A percentile compares a stretch with the other conserved stretches of the same genome.
Evolutionary conservation across 1,140 invertebrate genomes (phyloP).

Genomic region (Heliconius hewitsoni): DNA sequence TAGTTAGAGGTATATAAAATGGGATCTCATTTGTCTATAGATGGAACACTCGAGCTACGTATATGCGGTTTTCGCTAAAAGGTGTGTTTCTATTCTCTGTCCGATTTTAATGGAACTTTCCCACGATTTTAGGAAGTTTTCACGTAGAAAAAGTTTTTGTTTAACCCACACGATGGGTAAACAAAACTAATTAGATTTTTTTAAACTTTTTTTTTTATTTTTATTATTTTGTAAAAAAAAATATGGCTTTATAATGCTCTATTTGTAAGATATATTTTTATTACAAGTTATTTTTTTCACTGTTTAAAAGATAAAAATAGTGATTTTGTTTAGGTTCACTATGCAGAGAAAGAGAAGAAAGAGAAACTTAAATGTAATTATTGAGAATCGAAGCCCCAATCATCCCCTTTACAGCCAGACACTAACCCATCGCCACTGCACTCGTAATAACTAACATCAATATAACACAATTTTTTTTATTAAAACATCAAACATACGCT

Average conservation of each 20-base stretch:
- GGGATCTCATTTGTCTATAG: not conserved
- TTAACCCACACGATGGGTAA: not conserved
- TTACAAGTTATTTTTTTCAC: too few species aligned
- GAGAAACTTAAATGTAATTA: too few species aligned
- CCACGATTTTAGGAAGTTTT: not conserved
- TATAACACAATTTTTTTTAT: not conserved
- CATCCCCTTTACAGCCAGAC: too few species aligned
- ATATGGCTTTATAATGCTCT: too few species aligned
- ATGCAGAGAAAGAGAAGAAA: too few species aligned
- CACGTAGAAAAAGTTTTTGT: not conserved
- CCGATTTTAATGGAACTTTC: not conserved
- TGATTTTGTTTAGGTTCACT: too few species aligned
- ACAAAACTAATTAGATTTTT: not conserved
- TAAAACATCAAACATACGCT: not conserved
- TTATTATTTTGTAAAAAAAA: not conserved
- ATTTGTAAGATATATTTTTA: too few species aligned
- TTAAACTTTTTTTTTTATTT: not conserved
- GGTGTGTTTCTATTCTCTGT: not conserved
- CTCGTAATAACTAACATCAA: not conserved
- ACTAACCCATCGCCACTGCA: too few species aligned
- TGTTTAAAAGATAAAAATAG: too few species aligned
- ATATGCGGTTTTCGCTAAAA: not conserved
- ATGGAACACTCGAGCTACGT: not conserved
- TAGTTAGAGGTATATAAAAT: not conserved
- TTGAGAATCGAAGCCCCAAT: too few species aligned